Evolutionary conservation across 37 sponge, comb jelly and placozoan species (phyloP).

Genomic region (Eunapius fragilis): DNA sequence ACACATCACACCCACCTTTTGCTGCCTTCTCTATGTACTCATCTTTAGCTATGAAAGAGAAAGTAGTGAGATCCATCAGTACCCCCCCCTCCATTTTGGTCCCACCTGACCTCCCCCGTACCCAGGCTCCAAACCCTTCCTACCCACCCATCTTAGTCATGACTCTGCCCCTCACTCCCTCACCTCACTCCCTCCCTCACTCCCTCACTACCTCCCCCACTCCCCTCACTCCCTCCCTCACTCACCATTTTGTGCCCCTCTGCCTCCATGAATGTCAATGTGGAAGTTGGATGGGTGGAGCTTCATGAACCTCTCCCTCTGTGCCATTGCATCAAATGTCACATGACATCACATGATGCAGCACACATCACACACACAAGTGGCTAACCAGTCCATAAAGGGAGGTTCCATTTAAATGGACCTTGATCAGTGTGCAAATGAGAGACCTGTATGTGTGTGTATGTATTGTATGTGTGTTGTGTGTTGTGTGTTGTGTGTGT

Average conservation of each 20-base stretch:
- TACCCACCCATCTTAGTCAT: background rate
- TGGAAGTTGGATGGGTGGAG: background rate
- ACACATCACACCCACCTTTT: background rate
- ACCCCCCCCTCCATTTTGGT: background rate
- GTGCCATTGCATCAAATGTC: background rate
- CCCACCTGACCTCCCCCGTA: too few relatives aligned
- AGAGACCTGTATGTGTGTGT: background rate
- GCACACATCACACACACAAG: constrained; percentile 78
- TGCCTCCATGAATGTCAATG: background rate
- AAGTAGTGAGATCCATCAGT: background rate
- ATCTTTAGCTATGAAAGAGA: background rate
- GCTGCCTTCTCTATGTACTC: background rate
- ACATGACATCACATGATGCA: constrained; percentile 28
- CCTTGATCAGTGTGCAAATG: constrained; percentile 22
- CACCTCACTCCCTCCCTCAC: background rate
- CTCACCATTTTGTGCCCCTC: background rate
- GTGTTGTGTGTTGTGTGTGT: constrained; percentile 19
- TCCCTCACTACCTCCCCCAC: constrained; percentile 6
- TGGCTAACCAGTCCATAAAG: constrained; percentile 59
- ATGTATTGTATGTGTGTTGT: constrained; percentile 4
- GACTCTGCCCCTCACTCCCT: background rate
- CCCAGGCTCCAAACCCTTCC: too few relatives aligned
- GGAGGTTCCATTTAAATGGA: background rate
- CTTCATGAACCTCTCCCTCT: background rate
- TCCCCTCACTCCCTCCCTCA: background rate